Percentiles rank a stretch among this genome's conserved stretches.
Evolutionary conservation across 2,888 invertebrate genomes (phyloP).

Genomic region (Heteromyza rotundicornis): DNA sequence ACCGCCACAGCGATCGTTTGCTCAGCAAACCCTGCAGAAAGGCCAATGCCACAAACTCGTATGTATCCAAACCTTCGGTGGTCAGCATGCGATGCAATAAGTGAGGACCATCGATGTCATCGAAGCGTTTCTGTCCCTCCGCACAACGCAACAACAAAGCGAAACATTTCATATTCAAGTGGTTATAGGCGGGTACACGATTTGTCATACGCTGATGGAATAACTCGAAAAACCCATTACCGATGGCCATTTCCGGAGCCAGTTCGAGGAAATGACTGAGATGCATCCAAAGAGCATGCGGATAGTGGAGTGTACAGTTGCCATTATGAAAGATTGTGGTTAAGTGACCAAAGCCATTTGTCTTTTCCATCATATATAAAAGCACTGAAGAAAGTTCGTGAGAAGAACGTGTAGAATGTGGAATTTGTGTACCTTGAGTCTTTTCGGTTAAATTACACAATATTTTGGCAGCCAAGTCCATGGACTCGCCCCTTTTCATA

Average conservation of each 20-base stretch:
- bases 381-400: constrained; percentile 28
- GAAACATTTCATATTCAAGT: constrained; percentile 53
- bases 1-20: constrained; percentile 49
- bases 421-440: constrained; percentile 30
- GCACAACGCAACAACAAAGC: constrained; percentile 51
- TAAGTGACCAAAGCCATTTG: constrained; percentile 32
- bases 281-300: constrained; percentile 47
- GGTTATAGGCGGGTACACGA: constrained; percentile 38
- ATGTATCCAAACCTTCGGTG: constrained; percentile 29
- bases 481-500: constrained; percentile 20
- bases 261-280: constrained; percentile 49
- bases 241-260: constrained; percentile 45
- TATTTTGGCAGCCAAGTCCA: constrained; percentile 40
- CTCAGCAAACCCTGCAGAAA: constrained; percentile 50
- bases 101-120: constrained; percentile 43
- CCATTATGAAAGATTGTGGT: constrained; percentile 39
- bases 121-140: constrained; percentile 48
- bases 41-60: constrained; percentile 44
- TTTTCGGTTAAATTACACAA: constrained; percentile 43
- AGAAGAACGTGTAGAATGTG: background rate
- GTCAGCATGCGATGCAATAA: constrained; percentile 43
- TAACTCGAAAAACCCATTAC: constrained; percentile 51
- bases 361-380: constrained; percentile 30
- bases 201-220: constrained; percentile 41
- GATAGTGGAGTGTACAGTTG: constrained; percentile 36